Evolutionary conservation across 2,113 vertebrate genomes (phyloP).

Genomic region (Dipodomys spectabilis): DNA sequence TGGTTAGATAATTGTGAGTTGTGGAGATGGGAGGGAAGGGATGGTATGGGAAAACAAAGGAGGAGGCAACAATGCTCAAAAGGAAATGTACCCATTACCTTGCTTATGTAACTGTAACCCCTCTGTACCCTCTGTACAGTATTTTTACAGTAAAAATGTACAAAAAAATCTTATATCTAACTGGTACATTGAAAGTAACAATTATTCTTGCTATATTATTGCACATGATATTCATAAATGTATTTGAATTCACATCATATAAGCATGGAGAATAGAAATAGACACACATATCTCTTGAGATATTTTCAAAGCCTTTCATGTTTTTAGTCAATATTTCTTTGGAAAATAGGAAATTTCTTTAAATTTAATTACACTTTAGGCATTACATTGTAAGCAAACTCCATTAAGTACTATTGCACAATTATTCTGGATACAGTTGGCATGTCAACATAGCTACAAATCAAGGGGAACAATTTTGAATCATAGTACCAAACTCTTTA

Average conservation of each 20-base stretch:
- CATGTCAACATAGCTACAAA: neutral
- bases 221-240: neutral
- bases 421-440: too few relatives aligned
- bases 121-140: too few relatives aligned
- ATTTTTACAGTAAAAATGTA: too few relatives aligned
- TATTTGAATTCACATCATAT: neutral
- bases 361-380: neutral
- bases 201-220: neutral
- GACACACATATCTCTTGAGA: neutral
- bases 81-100: too few relatives aligned
- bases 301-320: neutral
- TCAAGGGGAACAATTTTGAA: neutral
- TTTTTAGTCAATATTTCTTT: neutral
- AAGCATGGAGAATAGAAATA: neutral
- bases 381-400: neutral
- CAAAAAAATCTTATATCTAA: neutral
- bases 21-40: too few relatives aligned
- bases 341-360: neutral
- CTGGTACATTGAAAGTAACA: neutral
- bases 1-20: too few relatives aligned
- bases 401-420: neutral
- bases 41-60: too few relatives aligned
- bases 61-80: too few relatives aligned
- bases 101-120: too few relatives aligned
- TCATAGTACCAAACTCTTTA: neutral